These are phyloP conservation scores for Chiroxiphia lanceolata DNA, from an alignment of 2,797 vertebrate genomes.

Conservation along the genomic window DNA sequence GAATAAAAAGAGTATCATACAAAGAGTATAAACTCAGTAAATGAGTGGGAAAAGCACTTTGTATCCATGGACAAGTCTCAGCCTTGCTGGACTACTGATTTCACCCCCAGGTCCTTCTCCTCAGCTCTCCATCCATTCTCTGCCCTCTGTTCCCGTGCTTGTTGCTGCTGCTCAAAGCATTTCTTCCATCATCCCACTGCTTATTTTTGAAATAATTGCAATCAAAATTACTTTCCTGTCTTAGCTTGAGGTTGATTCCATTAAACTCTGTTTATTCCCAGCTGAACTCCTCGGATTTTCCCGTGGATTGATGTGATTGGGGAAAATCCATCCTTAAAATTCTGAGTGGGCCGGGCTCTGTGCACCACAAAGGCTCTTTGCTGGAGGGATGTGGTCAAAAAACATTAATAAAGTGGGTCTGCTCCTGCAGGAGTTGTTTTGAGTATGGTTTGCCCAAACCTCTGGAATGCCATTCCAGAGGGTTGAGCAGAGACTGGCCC, in stretches of 20 bases:
- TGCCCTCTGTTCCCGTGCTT: not conserved
- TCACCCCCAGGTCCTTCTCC: not conserved
- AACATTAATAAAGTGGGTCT: not conserved
- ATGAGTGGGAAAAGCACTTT: not conserved
- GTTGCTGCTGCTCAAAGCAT: not conserved
- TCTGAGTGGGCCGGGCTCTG: not conserved
- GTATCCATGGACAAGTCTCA: not conserved
- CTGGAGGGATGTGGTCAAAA: not conserved
- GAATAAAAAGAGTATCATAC: too few species aligned
- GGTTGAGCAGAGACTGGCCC: constrained; percentile 2
- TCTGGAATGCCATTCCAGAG: not conserved
- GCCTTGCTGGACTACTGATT: not conserved
- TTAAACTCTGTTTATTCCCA: not conserved
- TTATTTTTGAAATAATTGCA: not conserved
- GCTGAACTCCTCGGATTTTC: not conserved
- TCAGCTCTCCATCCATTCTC: not conserved
- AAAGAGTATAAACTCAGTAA: not conserved
- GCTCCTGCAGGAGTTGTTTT: not conserved
- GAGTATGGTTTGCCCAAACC: not conserved
- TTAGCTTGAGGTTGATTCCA: not conserved
- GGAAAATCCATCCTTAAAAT: not conserved
- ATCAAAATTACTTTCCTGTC: not conserved
- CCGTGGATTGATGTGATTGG: not conserved
- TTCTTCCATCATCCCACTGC: not conserved
- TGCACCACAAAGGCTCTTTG: not conserved